Percentiles rank a stretch among this genome's conserved stretches.
These are phyloP conservation scores for Syrmaticus mikado DNA, from an alignment of 2,113 vertebrate genomes.

Conservation along the genomic window DNA sequence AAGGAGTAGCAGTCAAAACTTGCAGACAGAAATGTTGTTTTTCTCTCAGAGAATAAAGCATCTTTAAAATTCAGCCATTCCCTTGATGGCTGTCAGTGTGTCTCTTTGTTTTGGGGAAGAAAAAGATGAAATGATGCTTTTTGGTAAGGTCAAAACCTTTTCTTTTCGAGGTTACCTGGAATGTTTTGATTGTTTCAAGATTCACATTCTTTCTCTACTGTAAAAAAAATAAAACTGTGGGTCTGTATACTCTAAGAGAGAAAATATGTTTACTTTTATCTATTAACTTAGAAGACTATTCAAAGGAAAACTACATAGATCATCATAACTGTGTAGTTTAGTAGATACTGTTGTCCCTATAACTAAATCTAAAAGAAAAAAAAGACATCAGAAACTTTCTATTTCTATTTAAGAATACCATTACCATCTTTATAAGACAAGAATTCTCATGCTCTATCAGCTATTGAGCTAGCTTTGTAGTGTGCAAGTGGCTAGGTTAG, in stretches of 20 bases:
- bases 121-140: conserved; percentile 24
- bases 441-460: neutral
- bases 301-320: neutral
- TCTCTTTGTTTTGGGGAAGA: conserved; percentile 17
- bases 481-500: neutral
- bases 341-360: neutral
- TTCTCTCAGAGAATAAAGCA: neutral
- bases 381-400: neutral
- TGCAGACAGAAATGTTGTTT: conserved; percentile 8
- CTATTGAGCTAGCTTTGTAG: neutral
- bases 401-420: neutral
- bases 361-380: neutral
- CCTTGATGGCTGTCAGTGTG: conserved; percentile 34
- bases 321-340: neutral
- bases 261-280: neutral
- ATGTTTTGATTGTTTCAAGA: conserved; percentile 10
- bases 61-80: conserved; percentile 53
- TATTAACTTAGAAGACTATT: neutral
- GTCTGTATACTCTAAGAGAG: neutral
- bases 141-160: conserved; percentile 28
- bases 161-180: conserved; percentile 4
- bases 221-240: neutral
- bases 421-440: neutral
- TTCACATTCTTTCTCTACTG: neutral
- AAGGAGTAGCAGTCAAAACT: neutral